Base-by-base conservation (phyloP, 1,140 invertebrate genomes). In the Luehdorfia chinensis region DNA sequence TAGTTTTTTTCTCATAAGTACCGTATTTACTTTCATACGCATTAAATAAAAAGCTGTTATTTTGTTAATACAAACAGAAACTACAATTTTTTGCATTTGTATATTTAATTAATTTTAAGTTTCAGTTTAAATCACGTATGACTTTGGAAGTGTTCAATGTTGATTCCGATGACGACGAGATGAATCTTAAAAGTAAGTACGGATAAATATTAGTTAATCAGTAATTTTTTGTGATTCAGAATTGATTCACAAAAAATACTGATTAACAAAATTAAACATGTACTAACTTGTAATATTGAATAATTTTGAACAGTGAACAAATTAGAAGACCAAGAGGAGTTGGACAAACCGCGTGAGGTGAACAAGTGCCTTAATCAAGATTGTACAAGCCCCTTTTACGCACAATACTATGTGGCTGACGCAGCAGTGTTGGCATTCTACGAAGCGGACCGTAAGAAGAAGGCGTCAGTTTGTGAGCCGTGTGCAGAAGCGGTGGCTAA, bases 91-190 rank as follows among this genome's bases (percentile, higher is more conserved):
- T n/a, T n/a, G n/a, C n/a, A n/a, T n/a, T n/a, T n/a, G 19, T 21
- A 21, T 21, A 3, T 2, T 21, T 21, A 3, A 34, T 4, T 18
- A 9, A 6, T 18, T 2, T 19, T 18, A n/a, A n/a, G n/a, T 59
- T 56, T 32, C 41, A 60, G 54, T 9, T 28, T 0, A 59, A 54
- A 49, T 14, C 47, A 0, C 46, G 50, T 8, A 8, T 48, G 0
- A 44, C 36, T 6, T 39, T 67, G 8, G 74, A 77, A 54, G 59
- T 80, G 5, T 77, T 75, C 33, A 75, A 21, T 44, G 36, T 80
- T 1, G 76, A 80, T 50, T 77, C 74, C 0, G 76, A 80, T 32
- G 76, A 80, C 2, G 76, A 80, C 5, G 30, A 31, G 2, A 31
- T 21, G 0, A n/a, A 4, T 14, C 1, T n/a, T 0, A 23, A 48